Evolutionary conservation across 2,113 vertebrate genomes (phyloP).

Genomic region (Danio rerio): DNA sequence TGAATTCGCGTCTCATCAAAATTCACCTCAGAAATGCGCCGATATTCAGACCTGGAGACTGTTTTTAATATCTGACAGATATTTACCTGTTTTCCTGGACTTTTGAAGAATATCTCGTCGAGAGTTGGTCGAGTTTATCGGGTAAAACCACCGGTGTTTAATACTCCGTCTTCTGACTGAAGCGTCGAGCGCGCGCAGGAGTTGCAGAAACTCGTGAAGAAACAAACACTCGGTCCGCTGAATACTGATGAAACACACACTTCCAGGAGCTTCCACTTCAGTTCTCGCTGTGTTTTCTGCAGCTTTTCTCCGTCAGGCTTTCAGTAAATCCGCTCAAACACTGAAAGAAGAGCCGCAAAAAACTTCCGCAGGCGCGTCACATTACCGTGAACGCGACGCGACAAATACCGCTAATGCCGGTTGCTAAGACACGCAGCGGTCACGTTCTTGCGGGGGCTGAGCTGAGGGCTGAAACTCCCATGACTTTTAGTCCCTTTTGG

Average conservation of each 20-base stretch:
- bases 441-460: background rate
- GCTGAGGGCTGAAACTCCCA: background rate
- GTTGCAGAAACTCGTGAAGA: background rate
- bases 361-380: conserved; percentile 35
- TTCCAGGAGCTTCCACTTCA: background rate
- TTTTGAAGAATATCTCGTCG: background rate
- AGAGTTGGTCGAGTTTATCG: background rate
- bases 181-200: background rate
- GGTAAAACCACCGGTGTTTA: background rate
- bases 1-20: background rate
- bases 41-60: background rate
- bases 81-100: background rate
- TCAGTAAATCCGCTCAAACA: background rate
- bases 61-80: background rate
- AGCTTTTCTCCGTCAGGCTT: background rate
- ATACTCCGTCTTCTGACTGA: background rate
- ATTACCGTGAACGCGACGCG: background rate
- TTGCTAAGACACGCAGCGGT: conserved; percentile 4
- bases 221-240: background rate
- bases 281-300: background rate
- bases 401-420: background rate
- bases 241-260: background rate
- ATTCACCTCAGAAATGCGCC: background rate
- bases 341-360: background rate
- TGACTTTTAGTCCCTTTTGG: background rate